phyloP scores from a whole-genome alignment of 2,113 vertebrate genomes.

The Brevimyrus niger region DNA sequence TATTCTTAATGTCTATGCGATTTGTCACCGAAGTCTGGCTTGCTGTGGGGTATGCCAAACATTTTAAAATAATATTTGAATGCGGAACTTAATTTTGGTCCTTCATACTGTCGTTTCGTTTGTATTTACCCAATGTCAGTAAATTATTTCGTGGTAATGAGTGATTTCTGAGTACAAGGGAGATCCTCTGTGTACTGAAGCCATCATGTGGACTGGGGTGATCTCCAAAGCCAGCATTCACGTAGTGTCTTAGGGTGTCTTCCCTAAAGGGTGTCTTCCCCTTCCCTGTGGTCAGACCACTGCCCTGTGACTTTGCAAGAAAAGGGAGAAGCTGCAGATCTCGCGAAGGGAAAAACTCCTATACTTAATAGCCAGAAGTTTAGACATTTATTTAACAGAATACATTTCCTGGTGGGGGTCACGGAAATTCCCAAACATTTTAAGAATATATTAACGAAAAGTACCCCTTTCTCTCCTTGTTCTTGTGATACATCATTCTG shows the following conservation, averaged over 20 bases:
- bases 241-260: neutral
- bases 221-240: neutral
- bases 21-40: neutral
- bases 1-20: neutral
- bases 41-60: neutral
- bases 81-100: neutral
- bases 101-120: neutral
- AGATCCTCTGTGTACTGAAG: neutral
- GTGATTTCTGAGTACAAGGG: neutral
- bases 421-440: neutral
- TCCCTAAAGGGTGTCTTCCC: too few species aligned
- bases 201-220: neutral
- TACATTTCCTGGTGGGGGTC: neutral
- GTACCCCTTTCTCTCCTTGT: neutral
- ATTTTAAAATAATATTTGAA: neutral
- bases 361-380: too few species aligned
- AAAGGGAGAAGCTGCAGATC: neutral
- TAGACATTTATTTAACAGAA: too few species aligned
- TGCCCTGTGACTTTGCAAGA: neutral
- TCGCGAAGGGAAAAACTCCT: neutral
- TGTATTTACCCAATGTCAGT: neutral
- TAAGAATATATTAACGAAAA: neutral
- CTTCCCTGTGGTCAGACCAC: neutral
- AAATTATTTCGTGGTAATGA: neutral
- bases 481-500: neutral